Percentiles rank a stretch among this genome's conserved stretches.
Evolutionary conservation across 2,888 invertebrate genomes (phyloP).

Genomic region (Pogonocherus hispidulus): DNA sequence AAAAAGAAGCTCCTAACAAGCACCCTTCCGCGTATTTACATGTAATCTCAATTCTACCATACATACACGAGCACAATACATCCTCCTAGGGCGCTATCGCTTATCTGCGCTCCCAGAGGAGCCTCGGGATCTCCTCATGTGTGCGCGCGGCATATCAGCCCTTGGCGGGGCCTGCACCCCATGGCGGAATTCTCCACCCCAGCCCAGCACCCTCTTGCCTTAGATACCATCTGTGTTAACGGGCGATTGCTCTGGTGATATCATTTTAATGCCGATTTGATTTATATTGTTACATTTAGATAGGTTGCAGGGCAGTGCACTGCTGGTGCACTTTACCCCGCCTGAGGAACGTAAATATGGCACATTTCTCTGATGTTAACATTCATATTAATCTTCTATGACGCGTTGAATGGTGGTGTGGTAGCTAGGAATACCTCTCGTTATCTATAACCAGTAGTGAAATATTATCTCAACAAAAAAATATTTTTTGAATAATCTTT

Average conservation of each 20-base stretch:
- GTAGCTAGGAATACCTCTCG: no score
- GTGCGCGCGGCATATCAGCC: slow-evolving; percentile 42
- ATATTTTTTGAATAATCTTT: no score
- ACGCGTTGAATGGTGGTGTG: no score
- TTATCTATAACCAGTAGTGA: no score
- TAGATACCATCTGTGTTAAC: slow-evolving; percentile 68
- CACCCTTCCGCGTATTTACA: not conserved
- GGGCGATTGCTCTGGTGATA: slow-evolving; percentile 65
- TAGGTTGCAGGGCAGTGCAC: slow-evolving; percentile 5
- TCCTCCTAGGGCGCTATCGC: slow-evolving; percentile 44
- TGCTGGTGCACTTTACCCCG: not conserved
- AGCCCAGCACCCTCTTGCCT: slow-evolving; percentile 34
- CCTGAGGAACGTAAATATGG: not conserved
- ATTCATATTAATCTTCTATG: no score
- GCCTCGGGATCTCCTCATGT: slow-evolving; percentile 45
- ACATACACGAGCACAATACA: slow-evolving; percentile 38
- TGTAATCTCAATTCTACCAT: not conserved
- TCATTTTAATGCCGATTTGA: slow-evolving; percentile 66
- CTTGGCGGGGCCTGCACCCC: slow-evolving; percentile 41
- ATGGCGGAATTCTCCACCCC: slow-evolving; percentile 16
- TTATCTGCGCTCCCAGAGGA: slow-evolving; percentile 50
- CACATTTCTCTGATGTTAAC: not conserved
- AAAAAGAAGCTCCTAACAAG: not conserved
- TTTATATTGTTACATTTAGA: slow-evolving; percentile 57
- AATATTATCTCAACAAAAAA: no score